These are phyloP conservation scores for Smittia sp. DNA, from an alignment of 2,888 invertebrate genomes.

Conservation along the genomic window DNA sequence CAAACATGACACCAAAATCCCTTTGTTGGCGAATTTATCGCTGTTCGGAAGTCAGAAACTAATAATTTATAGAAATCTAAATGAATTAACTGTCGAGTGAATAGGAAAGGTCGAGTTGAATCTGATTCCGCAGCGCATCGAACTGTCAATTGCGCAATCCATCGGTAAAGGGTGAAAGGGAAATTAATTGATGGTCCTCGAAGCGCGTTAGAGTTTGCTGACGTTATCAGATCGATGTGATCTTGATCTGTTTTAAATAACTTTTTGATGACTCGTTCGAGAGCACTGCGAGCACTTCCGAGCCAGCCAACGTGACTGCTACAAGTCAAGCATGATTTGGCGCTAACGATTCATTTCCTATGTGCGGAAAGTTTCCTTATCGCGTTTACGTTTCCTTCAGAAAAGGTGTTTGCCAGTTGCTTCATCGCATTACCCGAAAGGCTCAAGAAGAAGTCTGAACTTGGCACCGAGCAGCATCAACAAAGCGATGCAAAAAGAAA, in stretches of 20 bases:
- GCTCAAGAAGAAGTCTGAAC: neutral
- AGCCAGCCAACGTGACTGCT: neutral
- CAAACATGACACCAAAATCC: conserved; percentile 38
- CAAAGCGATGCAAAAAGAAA: neutral
- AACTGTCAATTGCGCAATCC: conserved; percentile 11
- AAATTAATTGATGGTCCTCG: conserved; percentile 36
- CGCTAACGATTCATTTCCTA: conserved; percentile 33
- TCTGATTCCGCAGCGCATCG: neutral
- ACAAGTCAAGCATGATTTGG: neutral
- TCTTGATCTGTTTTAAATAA: conserved; percentile 40
- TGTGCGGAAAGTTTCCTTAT: conserved; percentile 5
- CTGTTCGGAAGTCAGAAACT: neutral
- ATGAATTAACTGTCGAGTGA: conserved; percentile 29
- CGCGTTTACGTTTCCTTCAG: conserved; percentile 24
- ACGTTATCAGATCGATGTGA: conserved; percentile 13
- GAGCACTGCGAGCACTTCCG: neutral
- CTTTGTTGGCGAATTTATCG: conserved; percentile 13
- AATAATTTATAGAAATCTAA: conserved; percentile 28
- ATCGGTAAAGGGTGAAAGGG: conserved; percentile 3
- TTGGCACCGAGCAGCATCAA: conserved; percentile 29
- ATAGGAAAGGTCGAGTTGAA: neutral
- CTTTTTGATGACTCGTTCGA: conserved; percentile 39
- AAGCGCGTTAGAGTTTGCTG: neutral
- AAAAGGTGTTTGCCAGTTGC: conserved; percentile 24
- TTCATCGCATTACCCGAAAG: neutral